These are phyloP conservation scores for Camponotus fellah DNA, from an alignment of 2,888 invertebrate genomes.

Conservation along the genomic window DNA sequence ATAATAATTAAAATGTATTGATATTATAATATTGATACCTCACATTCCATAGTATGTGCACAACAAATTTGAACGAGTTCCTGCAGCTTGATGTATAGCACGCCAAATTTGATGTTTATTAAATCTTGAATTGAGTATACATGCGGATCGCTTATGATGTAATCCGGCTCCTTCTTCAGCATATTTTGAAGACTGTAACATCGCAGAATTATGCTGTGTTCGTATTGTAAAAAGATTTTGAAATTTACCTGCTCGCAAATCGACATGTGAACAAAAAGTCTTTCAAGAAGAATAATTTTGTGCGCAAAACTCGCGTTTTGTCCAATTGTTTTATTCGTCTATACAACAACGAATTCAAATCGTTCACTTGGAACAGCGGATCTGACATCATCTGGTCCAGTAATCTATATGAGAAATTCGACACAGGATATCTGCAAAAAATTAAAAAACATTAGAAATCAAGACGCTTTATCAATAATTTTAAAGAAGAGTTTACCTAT, in stretches of 20 bases:
- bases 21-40: constrained; percentile 84
- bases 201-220: constrained; percentile 9
- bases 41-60: constrained; percentile 89
- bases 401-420: constrained; percentile 92
- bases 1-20: neutral
- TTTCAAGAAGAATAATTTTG: constrained; percentile 90
- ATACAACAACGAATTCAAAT: constrained; percentile 90
- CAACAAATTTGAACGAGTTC: constrained; percentile 88
- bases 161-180: constrained; percentile 88
- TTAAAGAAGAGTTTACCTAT: constrained; percentile 84
- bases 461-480: neutral
- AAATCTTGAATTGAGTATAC: constrained; percentile 92
- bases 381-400: constrained; percentile 92
- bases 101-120: constrained; percentile 89
- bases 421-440: constrained; percentile 91
- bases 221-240: neutral
- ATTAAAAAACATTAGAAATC: constrained; percentile 67
- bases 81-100: constrained; percentile 88
- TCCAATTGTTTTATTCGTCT: constrained; percentile 89
- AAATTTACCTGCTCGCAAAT: constrained; percentile 88
- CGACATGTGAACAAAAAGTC: constrained; percentile 91
- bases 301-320: constrained; percentile 88
- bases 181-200: constrained; percentile 87
- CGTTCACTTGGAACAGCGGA: constrained; percentile 92
- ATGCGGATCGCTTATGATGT: constrained; percentile 89